phyloP scores from a whole-genome alignment of 64 coral and sea anemone genomes.

The Montipora foliosa region DNA sequence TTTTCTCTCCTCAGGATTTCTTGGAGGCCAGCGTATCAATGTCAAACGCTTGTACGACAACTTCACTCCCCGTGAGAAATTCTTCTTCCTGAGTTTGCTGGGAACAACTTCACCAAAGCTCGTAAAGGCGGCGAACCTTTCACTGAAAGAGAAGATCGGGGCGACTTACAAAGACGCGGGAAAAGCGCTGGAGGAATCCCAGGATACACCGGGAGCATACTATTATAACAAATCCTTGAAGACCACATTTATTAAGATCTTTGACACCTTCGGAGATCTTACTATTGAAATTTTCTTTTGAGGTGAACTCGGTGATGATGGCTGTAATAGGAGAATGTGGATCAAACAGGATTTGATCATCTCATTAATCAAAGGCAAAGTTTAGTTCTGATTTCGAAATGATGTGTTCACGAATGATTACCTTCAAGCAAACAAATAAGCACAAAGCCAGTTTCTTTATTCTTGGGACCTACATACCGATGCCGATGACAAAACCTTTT shows the following conservation, averaged over 20 bases:
- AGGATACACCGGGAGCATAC: constrained; percentile 55
- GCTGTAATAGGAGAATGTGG: too few species aligned
- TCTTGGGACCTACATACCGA: too few species aligned
- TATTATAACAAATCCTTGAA: constrained; percentile 74
- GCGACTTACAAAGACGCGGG: constrained; percentile 46
- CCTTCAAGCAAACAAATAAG: too few species aligned
- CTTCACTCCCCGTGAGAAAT: constrained; percentile 62
- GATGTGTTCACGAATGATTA: too few species aligned
- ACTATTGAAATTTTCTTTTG: constrained; percentile 48
- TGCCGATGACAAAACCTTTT: too few species aligned
- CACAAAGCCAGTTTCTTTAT: too few species aligned
- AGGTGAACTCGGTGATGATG: not conserved
- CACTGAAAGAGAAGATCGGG: constrained; percentile 35
- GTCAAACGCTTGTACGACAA: constrained; percentile 74
- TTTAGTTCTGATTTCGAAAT: too few species aligned
- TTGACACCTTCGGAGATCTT: constrained; percentile 43
- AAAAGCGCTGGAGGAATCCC: constrained; percentile 9
- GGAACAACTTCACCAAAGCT: constrained; percentile 41
- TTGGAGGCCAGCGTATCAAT: constrained; percentile 50
- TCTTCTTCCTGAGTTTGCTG: constrained; percentile 62
- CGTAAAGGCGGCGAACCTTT: constrained; percentile 22
- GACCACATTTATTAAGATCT: constrained; percentile 74
- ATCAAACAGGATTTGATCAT: too few species aligned
- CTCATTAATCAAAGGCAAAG: too few species aligned
- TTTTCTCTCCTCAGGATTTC: constrained; percentile 31